Conservation (phyloP, 2,113 vertebrate species). For the Sylvilagus bachmani region DNA sequence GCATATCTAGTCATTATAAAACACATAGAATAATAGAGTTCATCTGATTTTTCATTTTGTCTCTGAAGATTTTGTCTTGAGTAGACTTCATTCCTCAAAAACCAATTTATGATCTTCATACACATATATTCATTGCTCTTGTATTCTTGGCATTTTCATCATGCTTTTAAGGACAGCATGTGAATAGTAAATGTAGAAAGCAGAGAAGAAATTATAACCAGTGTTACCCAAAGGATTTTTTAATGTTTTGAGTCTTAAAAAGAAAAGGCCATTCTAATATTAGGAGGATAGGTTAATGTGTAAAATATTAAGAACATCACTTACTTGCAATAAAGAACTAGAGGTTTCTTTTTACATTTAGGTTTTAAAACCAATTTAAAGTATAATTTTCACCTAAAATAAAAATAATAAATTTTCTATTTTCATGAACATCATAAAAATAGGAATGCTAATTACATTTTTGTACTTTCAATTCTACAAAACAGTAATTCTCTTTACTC, state of each 20-base stretch:
- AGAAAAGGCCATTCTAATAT: not conserved
- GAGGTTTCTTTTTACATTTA: not conserved
- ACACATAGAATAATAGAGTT: not conserved
- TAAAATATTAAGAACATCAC: conserved; percentile 23
- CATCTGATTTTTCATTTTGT: not conserved
- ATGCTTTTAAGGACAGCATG: not conserved
- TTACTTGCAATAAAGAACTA: not conserved
- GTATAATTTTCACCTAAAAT: not conserved
- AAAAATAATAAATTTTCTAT: conserved; percentile 24
- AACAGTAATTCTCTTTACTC: conserved; percentile 71
- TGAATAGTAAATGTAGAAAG: not conserved
- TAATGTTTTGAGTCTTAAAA: not conserved
- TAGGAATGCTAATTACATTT: conserved; percentile 75
- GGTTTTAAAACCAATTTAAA: conserved; percentile 56
- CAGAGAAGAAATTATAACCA: not conserved
- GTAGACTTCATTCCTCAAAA: not conserved
- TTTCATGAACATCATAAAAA: conserved; percentile 53
- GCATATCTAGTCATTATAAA: not conserved
- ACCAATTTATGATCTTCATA: not conserved
- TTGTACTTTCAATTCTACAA: conserved; percentile 63
- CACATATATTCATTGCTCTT: not conserved
- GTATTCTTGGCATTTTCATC: not conserved
- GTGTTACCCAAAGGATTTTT: not conserved
- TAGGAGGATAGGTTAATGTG: not conserved
- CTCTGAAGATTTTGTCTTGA: not conserved